Base-by-base conservation (phyloP, 2,797 vertebrate species). In the Centroberyx gerrardi region DNA sequence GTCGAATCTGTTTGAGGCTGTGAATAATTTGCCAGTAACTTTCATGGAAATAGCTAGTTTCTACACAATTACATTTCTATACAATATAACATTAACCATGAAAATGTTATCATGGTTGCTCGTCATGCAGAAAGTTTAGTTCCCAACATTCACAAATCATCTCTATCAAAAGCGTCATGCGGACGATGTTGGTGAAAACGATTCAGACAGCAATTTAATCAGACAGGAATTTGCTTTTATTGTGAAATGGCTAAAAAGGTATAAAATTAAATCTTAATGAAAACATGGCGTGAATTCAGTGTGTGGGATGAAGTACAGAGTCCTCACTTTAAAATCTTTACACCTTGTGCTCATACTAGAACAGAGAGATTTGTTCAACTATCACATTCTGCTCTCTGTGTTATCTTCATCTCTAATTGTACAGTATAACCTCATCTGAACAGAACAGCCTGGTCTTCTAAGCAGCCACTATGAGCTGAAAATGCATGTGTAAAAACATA, bases 1-100 rank as follows among this genome's bases (percentile, higher is more conserved):
- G 33, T 79, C 62, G 75, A 87, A 90, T 90, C 90, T 78, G 84
- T 93, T 88, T 88, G 86, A 91, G 84, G 86, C 82, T 83, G 83
- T 90, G 91, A 88, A 90, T 90, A 91, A 91, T 89, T 85, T 86
- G 72, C 80, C 74, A 62, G 62, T 78, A 85, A 91, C 85, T 84
- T 90, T 87, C 69, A 89, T 72, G 82, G 88, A 91, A 88, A 85
- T 77, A 77, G 84, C 80, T 74, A 64, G 69, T 82, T 76, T 78
- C 44, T 1, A 79, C 72, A 84, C 80, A 85, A 80, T 90, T 88
- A 86, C 22, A 22, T 22, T 22, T 22, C 22, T 22, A 22, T 22
- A 22, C 22, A 22, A 22, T 86, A 84, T 76, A 78, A 68, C 77
- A 88, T 89, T 83, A 87, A 90, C 88, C 83, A 87, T 53, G 65